phyloP scores from a whole-genome alignment of 1,140 invertebrate species.

The Maconellicoccus hirsutus region DNA sequence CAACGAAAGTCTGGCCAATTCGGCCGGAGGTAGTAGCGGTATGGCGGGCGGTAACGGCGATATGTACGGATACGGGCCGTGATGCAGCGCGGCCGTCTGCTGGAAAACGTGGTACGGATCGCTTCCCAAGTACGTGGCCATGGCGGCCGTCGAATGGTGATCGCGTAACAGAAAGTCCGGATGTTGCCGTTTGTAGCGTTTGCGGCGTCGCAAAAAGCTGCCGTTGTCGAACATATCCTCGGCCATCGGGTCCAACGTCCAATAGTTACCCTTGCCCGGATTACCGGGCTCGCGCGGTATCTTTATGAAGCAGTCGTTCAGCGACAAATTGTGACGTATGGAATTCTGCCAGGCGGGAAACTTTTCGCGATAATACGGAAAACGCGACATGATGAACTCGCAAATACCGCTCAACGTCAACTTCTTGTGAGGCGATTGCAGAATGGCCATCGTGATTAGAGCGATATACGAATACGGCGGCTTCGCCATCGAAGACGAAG shows the following conservation, averaged over 20 bases:
- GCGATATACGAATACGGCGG: conserved; percentile 97
- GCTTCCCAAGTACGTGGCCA: conserved; percentile 28
- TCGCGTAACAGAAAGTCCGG: conserved; percentile 44
- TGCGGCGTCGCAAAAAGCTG: conserved; percentile 84
- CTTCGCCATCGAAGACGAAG: conserved; percentile 46
- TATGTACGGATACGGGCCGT: conserved; percentile 37
- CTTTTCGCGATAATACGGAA: conserved; percentile 91
- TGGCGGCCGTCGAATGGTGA: conserved; percentile 34
- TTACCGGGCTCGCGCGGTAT: conserved; percentile 95
- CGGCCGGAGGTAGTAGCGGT: conserved; percentile 40
- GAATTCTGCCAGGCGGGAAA: conserved; percentile 95
- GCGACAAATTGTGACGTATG: conserved; percentile 89
- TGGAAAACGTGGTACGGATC: conserved; percentile 28
- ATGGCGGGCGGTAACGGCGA: conserved; percentile 36
- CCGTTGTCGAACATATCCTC: conserved; percentile 99
- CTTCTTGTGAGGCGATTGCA: conserved; percentile 94
- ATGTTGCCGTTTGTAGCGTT: conserved; percentile 83
- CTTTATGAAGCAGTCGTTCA: conserved; percentile 99
- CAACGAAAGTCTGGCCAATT: conserved; percentile 39
- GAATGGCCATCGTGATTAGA: conserved; percentile 93
- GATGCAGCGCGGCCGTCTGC: conserved; percentile 30
- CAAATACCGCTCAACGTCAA: conserved; percentile 94
- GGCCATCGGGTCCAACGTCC: conserved; percentile 91
- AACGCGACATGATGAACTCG: conserved; percentile 97
- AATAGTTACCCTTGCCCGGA: conserved; percentile 98